Conservation (phyloP, 2,888 invertebrate genomes). For the Ellobium chinense region DNA sequence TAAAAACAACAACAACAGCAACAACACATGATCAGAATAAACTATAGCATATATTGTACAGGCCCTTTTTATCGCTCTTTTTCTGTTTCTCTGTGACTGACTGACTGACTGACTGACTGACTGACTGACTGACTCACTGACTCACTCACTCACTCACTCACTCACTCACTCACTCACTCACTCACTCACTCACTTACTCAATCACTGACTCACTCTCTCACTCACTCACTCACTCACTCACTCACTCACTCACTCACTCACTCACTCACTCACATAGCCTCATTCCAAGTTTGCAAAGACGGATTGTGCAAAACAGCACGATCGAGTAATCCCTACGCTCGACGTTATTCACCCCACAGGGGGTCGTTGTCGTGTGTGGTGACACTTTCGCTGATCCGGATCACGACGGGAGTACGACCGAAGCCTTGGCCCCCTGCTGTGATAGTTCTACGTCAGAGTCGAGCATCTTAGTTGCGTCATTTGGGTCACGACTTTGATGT, state of each 20-base stretch:
- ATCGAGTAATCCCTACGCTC: slow-evolving; percentile 7
- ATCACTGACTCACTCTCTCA: neutral
- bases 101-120: too few relatives aligned
- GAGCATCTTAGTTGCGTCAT: neutral
- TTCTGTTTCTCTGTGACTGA: too few relatives aligned
- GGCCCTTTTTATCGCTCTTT: too few relatives aligned
- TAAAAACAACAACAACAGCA: too few relatives aligned
- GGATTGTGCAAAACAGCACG: neutral
- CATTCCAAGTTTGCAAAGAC: neutral
- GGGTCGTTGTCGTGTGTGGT: slow-evolving; percentile 24
- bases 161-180: slow-evolving; percentile 27
- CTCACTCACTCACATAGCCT: neutral
- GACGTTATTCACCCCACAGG: slow-evolving; percentile 31
- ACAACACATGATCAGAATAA: too few relatives aligned
- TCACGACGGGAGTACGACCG: neutral
- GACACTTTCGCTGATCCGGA: neutral
- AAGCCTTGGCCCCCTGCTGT: neutral
- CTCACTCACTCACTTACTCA: slow-evolving; percentile 20
- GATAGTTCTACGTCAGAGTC: neutral
- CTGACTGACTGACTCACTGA: too few relatives aligned
- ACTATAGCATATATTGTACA: too few relatives aligned
- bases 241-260: neutral
- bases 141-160: too few relatives aligned
- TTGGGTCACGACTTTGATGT: neutral
- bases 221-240: neutral